Evolutionary conservation across 2,888 invertebrate genomes (phyloP), one percentile per base, ranked within the genome.

Genomic region (Saturnia japonica): DNA sequence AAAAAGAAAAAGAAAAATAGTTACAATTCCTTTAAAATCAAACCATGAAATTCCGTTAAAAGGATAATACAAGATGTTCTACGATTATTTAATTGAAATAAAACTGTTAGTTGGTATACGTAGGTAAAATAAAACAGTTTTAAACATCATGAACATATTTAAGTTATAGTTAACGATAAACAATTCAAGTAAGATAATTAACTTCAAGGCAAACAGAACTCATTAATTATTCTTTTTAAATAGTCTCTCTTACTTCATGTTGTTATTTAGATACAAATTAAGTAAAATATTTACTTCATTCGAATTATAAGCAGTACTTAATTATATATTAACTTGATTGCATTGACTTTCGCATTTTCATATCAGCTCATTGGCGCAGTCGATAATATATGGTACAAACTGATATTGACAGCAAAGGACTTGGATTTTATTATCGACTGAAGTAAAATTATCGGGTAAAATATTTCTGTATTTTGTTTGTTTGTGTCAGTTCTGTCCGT

Each of bases 361-460:
- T 64, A n/a, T 64, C 40, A 64, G 64, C 40, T 40, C 64, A 19
- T 60, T 60, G 57, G 28, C 28, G 64, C 40, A 40, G n/a, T 64
- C 64, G 34, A 64, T 6, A 64, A 40, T 64, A 28, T 16, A 60
- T 12, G 28, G 12, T 28, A 60, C 6, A 28, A 60, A 60, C 57
- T 60, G 14, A 60, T 28, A 28, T 28, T 60, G 57, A 28, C 28
- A 0, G 14, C 57, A 64, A 64, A n/a, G 40, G 22, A 40, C 19
- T 64, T 7, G 11, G 64, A 40, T 40, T 40, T 64, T 40, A 40
- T 40, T 25, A 34, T 9, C 62, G 9, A 40, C 62, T 64, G 62
- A 40, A 34, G 62, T 40, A 16, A 64, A 40, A 34, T 40, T 34
- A 7, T 28, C 9, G 40, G 64, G 64, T 64, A 40, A 64, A 19